These are phyloP conservation scores for Macropus fuliginosus DNA, from an alignment of 2,797 vertebrate genomes.

Conservation along the genomic window DNA sequence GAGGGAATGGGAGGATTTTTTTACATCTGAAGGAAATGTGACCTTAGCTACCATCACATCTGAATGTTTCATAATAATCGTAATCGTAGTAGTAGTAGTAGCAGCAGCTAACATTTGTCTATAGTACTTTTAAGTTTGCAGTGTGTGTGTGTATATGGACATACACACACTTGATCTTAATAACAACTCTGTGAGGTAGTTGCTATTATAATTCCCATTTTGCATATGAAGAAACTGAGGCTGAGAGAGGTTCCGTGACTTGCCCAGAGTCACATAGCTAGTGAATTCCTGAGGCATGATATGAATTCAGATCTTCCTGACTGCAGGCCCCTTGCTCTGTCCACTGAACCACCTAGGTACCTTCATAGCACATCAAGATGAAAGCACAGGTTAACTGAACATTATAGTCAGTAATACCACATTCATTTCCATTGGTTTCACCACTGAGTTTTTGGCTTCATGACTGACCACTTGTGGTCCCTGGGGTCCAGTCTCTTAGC, in stretches of 20 bases:
- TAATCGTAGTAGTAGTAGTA: not conserved
- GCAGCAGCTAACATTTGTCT: not conserved
- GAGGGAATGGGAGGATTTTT: not conserved
- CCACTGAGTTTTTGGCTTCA: not conserved
- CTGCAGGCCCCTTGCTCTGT: not conserved
- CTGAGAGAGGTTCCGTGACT: not conserved
- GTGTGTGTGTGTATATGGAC: not conserved
- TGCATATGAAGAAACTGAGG: not conserved
- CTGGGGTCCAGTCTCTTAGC: not conserved
- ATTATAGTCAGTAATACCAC: not conserved
- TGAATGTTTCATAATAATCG: not conserved
- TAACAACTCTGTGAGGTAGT: not conserved
- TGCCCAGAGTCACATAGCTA: not conserved
- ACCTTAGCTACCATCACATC: not conserved
- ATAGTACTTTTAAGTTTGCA: not conserved
- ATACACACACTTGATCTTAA: not conserved
- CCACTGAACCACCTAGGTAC: not conserved
- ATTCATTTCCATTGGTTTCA: not conserved
- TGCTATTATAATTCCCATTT: not conserved
- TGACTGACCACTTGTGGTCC: not conserved
- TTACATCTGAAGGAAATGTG: not conserved
- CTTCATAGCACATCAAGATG: not conserved
- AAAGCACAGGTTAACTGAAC: not conserved
- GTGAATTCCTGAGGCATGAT: not conserved
- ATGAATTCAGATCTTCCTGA: not conserved